A percentile compares a stretch with the other conserved stretches of the same genome.
Conservation (phyloP, 1,140 invertebrate species). For the Limonius californicus region DNA sequence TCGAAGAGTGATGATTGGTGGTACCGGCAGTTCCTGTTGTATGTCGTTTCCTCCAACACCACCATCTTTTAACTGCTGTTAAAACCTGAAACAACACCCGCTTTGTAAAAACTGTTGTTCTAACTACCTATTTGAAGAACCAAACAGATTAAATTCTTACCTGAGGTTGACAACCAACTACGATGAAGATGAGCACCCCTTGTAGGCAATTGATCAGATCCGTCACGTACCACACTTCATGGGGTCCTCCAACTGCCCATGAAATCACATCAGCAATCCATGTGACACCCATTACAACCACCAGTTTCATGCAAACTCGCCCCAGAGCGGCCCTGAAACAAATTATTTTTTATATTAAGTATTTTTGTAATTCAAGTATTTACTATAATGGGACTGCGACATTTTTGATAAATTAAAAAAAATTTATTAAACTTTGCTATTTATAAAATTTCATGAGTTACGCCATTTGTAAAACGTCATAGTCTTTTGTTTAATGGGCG, state of each 20-base stretch:
- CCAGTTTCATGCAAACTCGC: constrained; percentile 75
- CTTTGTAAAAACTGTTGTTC: not conserved
- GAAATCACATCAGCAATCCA: constrained; percentile 81
- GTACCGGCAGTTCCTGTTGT: constrained; percentile 52
- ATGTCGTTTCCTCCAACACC: constrained; percentile 56
- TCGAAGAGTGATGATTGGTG: constrained; percentile 56
- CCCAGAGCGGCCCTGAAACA: constrained; percentile 67
- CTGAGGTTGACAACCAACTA: constrained; percentile 84
- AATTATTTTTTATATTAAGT: too few species aligned
- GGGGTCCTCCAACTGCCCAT: constrained; percentile 67
- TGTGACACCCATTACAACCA: constrained; percentile 81
- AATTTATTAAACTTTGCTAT: too few species aligned
- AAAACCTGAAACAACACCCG: too few species aligned
- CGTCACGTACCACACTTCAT: constrained; percentile 73
- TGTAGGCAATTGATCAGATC: constrained; percentile 81
- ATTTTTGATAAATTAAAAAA: too few species aligned
- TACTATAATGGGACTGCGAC: too few species aligned
- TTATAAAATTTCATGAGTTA: too few species aligned
- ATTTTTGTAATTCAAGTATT: too few species aligned
- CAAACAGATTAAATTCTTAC: too few species aligned
- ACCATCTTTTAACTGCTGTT: constrained; percentile 62
- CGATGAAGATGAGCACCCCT: constrained; percentile 84
- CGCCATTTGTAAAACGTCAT: too few species aligned
- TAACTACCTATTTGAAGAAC: not conserved
- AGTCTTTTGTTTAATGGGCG: too few species aligned